phyloP scores from a whole-genome alignment of 1,140 invertebrate species.

The Pseudomyrmex concolor region DNA sequence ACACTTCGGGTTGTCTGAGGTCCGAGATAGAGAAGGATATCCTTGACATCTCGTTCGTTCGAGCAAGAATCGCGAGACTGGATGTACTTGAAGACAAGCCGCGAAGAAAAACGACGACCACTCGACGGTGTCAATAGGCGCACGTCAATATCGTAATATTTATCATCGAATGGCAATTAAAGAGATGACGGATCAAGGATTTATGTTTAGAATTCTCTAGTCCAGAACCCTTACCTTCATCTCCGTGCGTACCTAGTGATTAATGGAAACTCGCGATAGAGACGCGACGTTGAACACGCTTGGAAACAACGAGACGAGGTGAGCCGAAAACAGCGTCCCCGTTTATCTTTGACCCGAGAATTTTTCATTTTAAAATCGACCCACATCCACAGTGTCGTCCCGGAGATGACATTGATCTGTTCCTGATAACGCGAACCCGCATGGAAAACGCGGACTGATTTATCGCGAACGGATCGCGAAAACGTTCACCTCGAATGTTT shows the following conservation, averaged over 20 bases:
- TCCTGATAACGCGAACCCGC: slow-evolving; percentile 36
- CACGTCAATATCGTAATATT: not conserved
- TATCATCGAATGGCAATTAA: not conserved
- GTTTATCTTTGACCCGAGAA: slow-evolving; percentile 49
- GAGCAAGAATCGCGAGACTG: not conserved
- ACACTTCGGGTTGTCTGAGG: not conserved
- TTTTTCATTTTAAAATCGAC: slow-evolving; percentile 55
- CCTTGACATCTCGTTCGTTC: not conserved
- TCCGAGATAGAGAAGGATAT: not conserved
- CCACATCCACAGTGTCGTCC: slow-evolving; percentile 33
- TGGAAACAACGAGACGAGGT: slow-evolving; percentile 41
- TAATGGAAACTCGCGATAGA: not conserved
- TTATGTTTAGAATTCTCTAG: not conserved
- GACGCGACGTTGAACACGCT: not conserved
- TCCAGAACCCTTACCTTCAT: not conserved
- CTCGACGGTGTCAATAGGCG: not conserved
- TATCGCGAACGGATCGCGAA: slow-evolving; percentile 1
- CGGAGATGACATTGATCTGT: slow-evolving; percentile 19
- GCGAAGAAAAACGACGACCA: not conserved
- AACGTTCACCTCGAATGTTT: not conserved
- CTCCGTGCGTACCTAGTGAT: not conserved
- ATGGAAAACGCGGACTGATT: slow-evolving; percentile 23
- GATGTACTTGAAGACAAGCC: not conserved
- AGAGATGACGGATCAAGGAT: not conserved
- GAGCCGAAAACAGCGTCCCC: not conserved